Base-by-base conservation (phyloP, 2,888 invertebrate species). In the Belgica antarctica region DNA sequence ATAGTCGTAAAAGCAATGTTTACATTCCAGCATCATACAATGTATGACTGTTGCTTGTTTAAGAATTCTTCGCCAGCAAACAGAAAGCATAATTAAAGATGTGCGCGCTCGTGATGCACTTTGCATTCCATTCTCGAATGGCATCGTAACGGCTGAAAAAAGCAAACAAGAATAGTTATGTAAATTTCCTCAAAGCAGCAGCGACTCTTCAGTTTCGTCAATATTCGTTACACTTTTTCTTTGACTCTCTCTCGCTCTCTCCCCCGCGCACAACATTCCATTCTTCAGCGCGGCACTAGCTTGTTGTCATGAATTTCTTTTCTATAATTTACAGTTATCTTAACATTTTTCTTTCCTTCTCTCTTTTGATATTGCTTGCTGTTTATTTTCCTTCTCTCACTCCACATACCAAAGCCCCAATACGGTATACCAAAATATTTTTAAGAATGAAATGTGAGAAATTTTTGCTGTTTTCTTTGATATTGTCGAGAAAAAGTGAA, bases 321-420 rank as follows among this genome's bases (percentile, higher is more conserved):
- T 46, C 65, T 46, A 41, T 65, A 46, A 65, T 65, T 65, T 65
- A 65, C 65, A 65, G 65, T 65, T 65, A 65, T 46, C 27, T 22
- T 25, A 34, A 65, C 65, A 65, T 59, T 59, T 27, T 52, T n/a
- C n/a, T 59, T 59, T 59, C 27, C 22, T 59, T 25, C 59, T 59
- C 27, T 52, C 22, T 52, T 22, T 52, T 52, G 12, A n/a, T n/a
- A n/a, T n/a, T n/a, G n/a, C n/a, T 52, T 52, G 17, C 52, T 27
- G 59, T 59, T 22, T 52, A 52, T 52, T 52, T 22, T 52, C 24
- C 52, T 7, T 52, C 41, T 52, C 27, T 27, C 25, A 59, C 59
- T 59, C 59, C 27, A 27, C 59, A 59, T 59, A 59, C 59, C 59
- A 59, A 52, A 52, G 52, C 52, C n/a, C n/a, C 52, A 22, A 52